These are phyloP conservation scores for Metallyticus violacea DNA, from an alignment of 2,888 invertebrate species.

Conservation along the genomic window DNA sequence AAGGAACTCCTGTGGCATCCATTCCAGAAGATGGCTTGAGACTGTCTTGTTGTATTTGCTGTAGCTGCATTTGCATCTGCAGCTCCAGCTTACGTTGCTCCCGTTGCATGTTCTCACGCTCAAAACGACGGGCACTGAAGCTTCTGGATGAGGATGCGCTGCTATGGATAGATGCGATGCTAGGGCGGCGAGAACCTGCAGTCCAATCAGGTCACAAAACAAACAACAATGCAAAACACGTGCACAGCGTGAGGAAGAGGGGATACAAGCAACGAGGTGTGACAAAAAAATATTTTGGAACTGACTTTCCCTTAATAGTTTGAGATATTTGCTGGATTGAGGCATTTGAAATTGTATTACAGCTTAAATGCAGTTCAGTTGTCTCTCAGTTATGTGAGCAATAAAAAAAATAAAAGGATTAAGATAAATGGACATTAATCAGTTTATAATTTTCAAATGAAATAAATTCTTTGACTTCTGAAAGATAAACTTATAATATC, in stretches of 20 bases:
- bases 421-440: not conserved
- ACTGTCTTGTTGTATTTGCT: constrained; percentile 10
- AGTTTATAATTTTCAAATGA: not conserved
- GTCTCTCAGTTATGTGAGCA: not conserved
- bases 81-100: constrained; percentile 65
- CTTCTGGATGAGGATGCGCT: constrained; percentile 78
- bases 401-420: not conserved
- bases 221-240: not conserved
- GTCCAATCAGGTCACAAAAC: constrained; percentile 11
- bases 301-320: constrained; percentile 8
- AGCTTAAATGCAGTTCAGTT: constrained; percentile 8
- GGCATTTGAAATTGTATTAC: not conserved
- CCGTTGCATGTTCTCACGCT: constrained; percentile 77
- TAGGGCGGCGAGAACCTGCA: constrained; percentile 82
- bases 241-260: not conserved
- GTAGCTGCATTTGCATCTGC: constrained; percentile 40
- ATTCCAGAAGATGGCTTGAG: constrained; percentile 35
- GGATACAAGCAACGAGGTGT: not conserved
- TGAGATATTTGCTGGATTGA: not conserved
- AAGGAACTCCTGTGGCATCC: constrained; percentile 47
- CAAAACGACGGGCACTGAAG: constrained; percentile 63
- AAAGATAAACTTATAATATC: not conserved
- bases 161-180: constrained; percentile 82
- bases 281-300: constrained; percentile 1
- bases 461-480: not conserved